Base-by-base conservation (phyloP, 2,113 vertebrate genomes). In the Clarias gariepinus region DNA sequence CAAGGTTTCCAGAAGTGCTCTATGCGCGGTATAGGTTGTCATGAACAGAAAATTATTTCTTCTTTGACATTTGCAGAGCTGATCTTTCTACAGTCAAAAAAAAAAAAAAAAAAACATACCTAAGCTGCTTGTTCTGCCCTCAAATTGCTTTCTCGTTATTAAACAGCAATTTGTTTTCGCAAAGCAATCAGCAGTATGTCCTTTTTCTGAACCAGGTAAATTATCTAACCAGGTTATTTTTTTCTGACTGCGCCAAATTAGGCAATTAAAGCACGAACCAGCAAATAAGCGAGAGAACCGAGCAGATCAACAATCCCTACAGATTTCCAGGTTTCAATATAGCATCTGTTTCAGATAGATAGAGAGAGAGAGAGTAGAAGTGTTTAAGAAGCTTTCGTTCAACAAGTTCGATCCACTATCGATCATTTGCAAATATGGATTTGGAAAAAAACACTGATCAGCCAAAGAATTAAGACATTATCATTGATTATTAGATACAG, bases 1-100 rank as follows among this genome's bases (percentile, higher is more conserved):
- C 7, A 36, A 61, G 0, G 25, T 9, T 47, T 78, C 3, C 9
- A 55, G 13, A 36, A 83, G 5, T 71, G 52, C 47, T 69, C 41
- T 84, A 13, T 83, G 23, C 4, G 73, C 21, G 8, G 82, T 68
- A 15, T 33, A 69, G 5, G 30, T 15, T 66, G 12, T 28, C 47
- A 25, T 81, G 41, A 82, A 86, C 16, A 21, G 57, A 28, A 58
- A 82, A 76, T 76, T 53, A 41, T 30, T 47, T 74, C 80, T 73
- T 23, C 36, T 52, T 57, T 74, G 79, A 71, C 79, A 71, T 36
- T 7, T 28, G n/a, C 23, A 66, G 47, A 58, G 63, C 47, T 81
- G 30, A 23, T 80, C 55, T 36, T 80, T 60, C 53, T 36, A 9
- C 53, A 57, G 52, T 18, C 55, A 23, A 74, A 21, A 47, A 47